Evolutionary conservation across 2,888 invertebrate genomes (phyloP).

Genomic region (Masnerella sp.): DNA sequence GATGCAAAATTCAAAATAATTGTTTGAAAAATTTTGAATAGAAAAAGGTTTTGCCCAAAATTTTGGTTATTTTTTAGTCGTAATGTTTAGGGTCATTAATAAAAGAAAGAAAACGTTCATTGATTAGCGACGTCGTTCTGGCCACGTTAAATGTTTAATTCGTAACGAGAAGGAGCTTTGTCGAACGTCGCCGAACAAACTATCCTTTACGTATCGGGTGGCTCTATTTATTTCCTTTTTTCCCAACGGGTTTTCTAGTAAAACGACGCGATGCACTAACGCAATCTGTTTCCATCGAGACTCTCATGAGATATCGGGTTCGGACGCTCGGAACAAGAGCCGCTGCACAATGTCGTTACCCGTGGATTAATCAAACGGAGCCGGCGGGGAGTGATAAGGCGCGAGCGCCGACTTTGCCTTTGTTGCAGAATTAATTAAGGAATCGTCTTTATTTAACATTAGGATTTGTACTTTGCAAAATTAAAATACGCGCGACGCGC

Average conservation of each 20-base stretch:
- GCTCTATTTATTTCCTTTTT: conserved; percentile 47
- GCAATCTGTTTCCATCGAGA: conserved; percentile 58
- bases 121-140: background rate
- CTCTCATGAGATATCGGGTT: conserved; percentile 59
- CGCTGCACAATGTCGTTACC: conserved; percentile 54
- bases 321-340: conserved; percentile 57
- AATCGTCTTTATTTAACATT: conserved; percentile 31
- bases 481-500: conserved; percentile 18
- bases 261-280: conserved; percentile 54
- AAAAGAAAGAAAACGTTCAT: background rate
- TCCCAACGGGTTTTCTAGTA: conserved; percentile 34
- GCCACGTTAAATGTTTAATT: conserved; percentile 20
- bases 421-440: conserved; percentile 36
- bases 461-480: conserved; percentile 36
- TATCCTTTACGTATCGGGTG: conserved; percentile 38
- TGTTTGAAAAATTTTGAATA: too few relatives aligned
- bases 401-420: conserved; percentile 10
- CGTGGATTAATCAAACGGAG: conserved; percentile 56
- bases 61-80: too few relatives aligned
- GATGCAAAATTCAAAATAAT: too few relatives aligned
- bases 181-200: conserved; percentile 35
- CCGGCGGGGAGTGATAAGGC: background rate
- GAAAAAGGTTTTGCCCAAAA: too few relatives aligned
- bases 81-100: too few relatives aligned
- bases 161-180: conserved; percentile 11